These are phyloP conservation scores for Talpa occidentalis DNA, from an alignment of 2,113 vertebrate genomes.

Conservation along the genomic window DNA sequence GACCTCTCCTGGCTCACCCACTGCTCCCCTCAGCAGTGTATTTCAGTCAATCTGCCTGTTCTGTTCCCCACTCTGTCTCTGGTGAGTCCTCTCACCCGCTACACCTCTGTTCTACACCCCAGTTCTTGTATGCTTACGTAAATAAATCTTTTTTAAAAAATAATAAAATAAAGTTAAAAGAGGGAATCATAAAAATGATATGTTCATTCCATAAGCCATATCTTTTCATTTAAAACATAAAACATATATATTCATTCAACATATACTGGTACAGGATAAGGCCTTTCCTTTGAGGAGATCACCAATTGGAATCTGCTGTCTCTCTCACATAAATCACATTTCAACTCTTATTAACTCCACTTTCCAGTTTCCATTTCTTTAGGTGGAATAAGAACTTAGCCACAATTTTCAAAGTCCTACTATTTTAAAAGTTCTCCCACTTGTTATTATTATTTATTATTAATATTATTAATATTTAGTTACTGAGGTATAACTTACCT, in stretches of 20 bases:
- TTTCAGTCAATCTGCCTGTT: too few relatives aligned
- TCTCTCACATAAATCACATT: neutral
- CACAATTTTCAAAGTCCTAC: neutral
- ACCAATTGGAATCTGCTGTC: neutral
- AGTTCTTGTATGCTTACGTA: too few relatives aligned
- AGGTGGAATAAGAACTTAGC: neutral
- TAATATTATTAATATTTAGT: neutral
- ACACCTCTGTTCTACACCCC: too few relatives aligned
- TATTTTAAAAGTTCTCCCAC: neutral
- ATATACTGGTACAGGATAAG: neutral
- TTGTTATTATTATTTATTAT: too few relatives aligned
- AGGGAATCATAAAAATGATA: constrained; percentile 10
- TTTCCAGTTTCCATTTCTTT: neutral
- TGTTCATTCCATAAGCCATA: neutral
- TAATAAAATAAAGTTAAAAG: too few relatives aligned
- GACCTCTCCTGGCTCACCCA: too few relatives aligned
- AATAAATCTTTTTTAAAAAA: too few relatives aligned
- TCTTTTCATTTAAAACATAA: neutral
- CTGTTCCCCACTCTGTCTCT: too few relatives aligned
- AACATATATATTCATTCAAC: neutral
- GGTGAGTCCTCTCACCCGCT: too few relatives aligned
- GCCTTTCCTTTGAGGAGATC: neutral
- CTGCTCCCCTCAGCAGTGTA: too few relatives aligned
- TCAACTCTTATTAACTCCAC: neutral
- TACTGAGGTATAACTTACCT: neutral